A percentile compares a stretch with the other conserved stretches of the same genome.
phyloP scores from a whole-genome alignment of 2,113 vertebrate species.

The Python bivittatus region DNA sequence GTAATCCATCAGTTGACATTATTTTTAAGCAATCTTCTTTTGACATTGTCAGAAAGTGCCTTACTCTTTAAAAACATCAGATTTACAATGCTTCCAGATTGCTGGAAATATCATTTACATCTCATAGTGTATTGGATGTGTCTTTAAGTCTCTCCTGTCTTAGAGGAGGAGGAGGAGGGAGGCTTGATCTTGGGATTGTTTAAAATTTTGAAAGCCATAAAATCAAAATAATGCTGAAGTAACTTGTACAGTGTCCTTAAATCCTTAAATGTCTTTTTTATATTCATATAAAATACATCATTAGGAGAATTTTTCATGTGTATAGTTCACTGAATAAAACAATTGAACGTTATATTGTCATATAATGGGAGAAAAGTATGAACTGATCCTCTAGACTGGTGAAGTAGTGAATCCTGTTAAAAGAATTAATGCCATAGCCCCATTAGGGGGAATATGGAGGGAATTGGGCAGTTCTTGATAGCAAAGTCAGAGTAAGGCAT shows the following conservation, averaged over 20 bases:
- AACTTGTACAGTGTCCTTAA: background rate
- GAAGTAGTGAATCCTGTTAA: background rate
- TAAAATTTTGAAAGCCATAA: background rate
- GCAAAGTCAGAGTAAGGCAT: background rate
- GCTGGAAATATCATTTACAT: constrained; percentile 29
- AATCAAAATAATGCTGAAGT: background rate
- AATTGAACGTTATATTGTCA: background rate
- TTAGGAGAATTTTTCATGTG: background rate
- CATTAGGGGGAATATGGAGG: background rate
- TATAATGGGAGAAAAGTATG: no score
- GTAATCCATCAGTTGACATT: constrained; percentile 11
- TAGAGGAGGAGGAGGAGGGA: background rate
- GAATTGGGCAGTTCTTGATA: background rate
- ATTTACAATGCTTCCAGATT: constrained; percentile 11
- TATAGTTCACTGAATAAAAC: background rate
- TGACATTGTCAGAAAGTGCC: constrained; percentile 39
- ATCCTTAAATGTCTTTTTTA: background rate
- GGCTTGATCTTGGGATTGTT: background rate
- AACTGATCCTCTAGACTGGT: background rate
- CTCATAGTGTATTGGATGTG: constrained; percentile 10
- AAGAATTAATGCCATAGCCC: background rate
- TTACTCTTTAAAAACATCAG: constrained; percentile 9
- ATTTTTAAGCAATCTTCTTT: constrained; percentile 23
- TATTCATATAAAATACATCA: background rate
- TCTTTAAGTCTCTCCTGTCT: constrained; percentile 5